Conservation (phyloP, 1,140 invertebrate species). For the Euura saliciscinereae region DNA sequence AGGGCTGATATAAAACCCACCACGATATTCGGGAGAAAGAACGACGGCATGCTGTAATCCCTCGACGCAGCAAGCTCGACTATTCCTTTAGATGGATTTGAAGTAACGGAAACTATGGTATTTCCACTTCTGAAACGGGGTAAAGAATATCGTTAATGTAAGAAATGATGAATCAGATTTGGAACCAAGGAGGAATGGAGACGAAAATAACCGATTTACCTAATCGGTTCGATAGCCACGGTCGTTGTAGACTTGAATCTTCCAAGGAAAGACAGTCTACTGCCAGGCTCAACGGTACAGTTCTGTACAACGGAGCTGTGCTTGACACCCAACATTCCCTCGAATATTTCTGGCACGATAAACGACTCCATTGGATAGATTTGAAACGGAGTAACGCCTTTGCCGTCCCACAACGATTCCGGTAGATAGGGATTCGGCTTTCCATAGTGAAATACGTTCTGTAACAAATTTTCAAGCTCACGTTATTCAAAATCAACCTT, state of each 20-base stretch:
- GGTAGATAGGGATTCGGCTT: conserved; percentile 43
- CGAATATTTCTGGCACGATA: conserved; percentile 43
- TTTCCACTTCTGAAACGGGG: background rate
- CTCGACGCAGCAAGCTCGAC: background rate
- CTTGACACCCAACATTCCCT: conserved; percentile 34
- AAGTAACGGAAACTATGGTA: background rate
- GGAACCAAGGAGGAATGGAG: no score
- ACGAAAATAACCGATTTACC: conserved; percentile 24
- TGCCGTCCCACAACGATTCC: conserved; percentile 26
- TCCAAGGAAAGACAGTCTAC: conserved; percentile 27
- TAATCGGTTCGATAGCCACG: conserved; percentile 26
- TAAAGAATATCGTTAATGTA: no score
- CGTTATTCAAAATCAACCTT: no score
- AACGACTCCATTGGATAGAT: conserved; percentile 49
- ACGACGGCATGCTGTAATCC: conserved; percentile 23
- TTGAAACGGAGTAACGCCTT: conserved; percentile 40
- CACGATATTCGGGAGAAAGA: conserved; percentile 29
- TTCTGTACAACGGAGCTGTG: conserved; percentile 14
- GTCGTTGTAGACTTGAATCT: conserved; percentile 26
- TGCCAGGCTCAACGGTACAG: conserved; percentile 23
- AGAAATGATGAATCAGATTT: no score
- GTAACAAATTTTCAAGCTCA: conserved; percentile 17
- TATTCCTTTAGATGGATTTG: background rate
- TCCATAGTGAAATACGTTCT: conserved; percentile 50
- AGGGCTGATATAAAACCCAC: conserved; percentile 18